Evolutionary conservation across 2,888 invertebrate species (phyloP).

Genomic region (Morinoia aosen): DNA sequence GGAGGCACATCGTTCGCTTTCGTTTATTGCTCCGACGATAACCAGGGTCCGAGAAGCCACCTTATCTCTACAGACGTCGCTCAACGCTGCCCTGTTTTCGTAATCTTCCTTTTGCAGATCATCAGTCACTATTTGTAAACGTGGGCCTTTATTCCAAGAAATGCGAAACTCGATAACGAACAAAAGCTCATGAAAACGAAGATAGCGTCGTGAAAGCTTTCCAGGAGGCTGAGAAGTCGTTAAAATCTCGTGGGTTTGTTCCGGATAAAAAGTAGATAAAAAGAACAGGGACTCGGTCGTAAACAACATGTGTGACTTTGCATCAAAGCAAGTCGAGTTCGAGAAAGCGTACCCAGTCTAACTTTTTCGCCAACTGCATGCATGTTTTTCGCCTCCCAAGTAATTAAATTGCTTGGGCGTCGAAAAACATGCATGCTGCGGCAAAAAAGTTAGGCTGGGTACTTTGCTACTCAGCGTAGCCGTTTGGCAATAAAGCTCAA

Average conservation of each 20-base stretch:
- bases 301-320: neutral
- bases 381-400: too few relatives aligned
- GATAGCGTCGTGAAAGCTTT: neutral
- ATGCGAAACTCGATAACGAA: constrained; percentile 38
- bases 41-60: neutral
- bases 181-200: constrained; percentile 4
- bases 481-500: neutral
- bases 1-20: neutral
- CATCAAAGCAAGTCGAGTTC: neutral
- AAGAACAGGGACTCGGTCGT: neutral
- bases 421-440: too few relatives aligned
- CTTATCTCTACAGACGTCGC: neutral
- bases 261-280: neutral
- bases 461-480: neutral
- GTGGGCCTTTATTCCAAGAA: constrained; percentile 28
- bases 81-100: neutral
- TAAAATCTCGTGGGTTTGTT: neutral
- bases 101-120: neutral
- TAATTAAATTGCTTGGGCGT: too few relatives aligned
- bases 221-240: neutral
- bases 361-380: too few relatives aligned
- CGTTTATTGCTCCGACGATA: neutral
- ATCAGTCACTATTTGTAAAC: constrained; percentile 34
- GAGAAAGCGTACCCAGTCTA: neutral
- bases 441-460: too few relatives aligned